Percentiles rank a stretch among this genome's conserved stretches.
Conservation (phyloP, 2,888 invertebrate species). For the Ophioninae sp. region DNA sequence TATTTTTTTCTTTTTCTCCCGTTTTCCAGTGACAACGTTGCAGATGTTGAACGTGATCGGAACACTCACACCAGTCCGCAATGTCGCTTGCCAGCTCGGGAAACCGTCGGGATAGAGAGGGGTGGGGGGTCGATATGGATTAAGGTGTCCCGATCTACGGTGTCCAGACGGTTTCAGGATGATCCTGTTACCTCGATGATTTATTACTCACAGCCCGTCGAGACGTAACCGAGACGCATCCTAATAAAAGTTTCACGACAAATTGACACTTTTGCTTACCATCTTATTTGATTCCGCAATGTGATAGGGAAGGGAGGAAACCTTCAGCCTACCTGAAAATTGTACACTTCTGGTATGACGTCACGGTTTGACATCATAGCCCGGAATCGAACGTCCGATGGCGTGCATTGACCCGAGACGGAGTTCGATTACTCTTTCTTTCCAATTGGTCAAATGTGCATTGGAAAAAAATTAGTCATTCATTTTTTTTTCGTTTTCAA, state of each 20-base stretch:
- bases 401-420: not conserved
- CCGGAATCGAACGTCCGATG: not conserved
- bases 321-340: not conserved
- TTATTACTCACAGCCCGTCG: not conserved
- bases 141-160: not conserved
- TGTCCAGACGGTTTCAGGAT: constrained; percentile 7
- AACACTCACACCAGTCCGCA: not conserved
- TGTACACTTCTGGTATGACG: not conserved
- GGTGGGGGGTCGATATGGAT: not conserved
- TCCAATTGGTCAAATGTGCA: not conserved
- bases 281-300: not conserved
- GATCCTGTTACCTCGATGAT: constrained; percentile 8
- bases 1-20: no score
- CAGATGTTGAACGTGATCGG: not conserved
- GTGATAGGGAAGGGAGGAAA: not conserved
- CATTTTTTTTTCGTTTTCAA: not conserved
- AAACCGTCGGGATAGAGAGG: not conserved
- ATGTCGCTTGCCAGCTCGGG: not conserved
- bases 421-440: no score
- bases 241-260: not conserved
- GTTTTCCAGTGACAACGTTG: not conserved
- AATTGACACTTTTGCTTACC: not conserved
- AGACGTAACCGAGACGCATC: not conserved
- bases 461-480: not conserved
- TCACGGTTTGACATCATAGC: not conserved